phyloP scores from a whole-genome alignment of 2,888 invertebrate species.

The Pyrochroa serraticornis region DNA sequence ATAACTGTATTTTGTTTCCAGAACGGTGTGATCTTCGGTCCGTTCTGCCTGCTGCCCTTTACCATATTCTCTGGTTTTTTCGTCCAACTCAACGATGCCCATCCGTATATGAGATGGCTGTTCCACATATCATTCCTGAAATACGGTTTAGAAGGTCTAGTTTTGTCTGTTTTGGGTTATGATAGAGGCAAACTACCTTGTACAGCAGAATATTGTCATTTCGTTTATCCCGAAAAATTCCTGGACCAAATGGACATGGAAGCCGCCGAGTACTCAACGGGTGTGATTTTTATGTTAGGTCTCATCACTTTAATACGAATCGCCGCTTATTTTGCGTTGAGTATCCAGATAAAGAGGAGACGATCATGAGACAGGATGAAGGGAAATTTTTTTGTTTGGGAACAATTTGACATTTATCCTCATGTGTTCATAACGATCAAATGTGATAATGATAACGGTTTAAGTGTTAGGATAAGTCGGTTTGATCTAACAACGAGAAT shows the following conservation, averaged over 20 bases:
- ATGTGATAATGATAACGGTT: too few relatives aligned
- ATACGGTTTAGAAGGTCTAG: constrained; percentile 84
- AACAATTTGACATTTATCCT: too few relatives aligned
- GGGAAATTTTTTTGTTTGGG: too few relatives aligned
- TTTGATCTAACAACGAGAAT: too few relatives aligned
- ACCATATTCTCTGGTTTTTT: constrained; percentile 93
- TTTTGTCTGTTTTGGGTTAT: constrained; percentile 83
- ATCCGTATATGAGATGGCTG: constrained; percentile 78
- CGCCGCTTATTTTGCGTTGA: constrained; percentile 71
- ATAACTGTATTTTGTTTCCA: constrained; percentile 58
- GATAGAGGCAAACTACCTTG: constrained; percentile 77
- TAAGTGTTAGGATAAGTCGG: too few relatives aligned
- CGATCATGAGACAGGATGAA: background rate
- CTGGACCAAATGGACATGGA: constrained; percentile 76
- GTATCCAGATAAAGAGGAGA: constrained; percentile 55
- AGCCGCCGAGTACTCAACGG: constrained; percentile 69
- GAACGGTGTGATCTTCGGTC: constrained; percentile 90
- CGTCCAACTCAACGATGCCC: constrained; percentile 81
- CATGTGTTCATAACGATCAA: too few relatives aligned
- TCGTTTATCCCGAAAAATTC: constrained; percentile 71
- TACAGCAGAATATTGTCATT: constrained; percentile 77
- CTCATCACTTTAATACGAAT: constrained; percentile 70
- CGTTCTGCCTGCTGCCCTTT: constrained; percentile 86
- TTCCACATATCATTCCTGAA: constrained; percentile 89
- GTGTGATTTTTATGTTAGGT: constrained; percentile 68